Evolutionary conservation across 2,888 invertebrate genomes (phyloP), one percentile per base, ranked within the genome.

Genomic region (Parnassius orleans): DNA sequence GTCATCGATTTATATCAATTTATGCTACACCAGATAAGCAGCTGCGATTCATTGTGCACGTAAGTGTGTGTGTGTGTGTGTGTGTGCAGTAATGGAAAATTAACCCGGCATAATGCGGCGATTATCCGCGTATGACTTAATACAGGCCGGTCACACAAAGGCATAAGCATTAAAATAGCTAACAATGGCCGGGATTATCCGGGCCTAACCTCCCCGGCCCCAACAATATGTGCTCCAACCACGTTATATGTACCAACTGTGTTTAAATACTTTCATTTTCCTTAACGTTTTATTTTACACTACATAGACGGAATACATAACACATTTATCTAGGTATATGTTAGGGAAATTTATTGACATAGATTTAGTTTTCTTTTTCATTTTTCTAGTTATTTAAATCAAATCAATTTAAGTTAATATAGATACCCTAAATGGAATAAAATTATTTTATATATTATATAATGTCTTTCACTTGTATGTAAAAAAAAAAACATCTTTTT

Each of bases 81-180:
- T 65, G 72, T 72, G 76, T 81, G 84, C 51, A n/a, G 51, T 63
- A 63, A 87, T 84, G 87, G 85, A 86, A 90, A 90, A 90, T 90
- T 89, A 90, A 89, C 86, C 86, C 86, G 71, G 79, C 76, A 91
- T 90, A 90, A 90, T 87, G 80, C 86, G 72, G 77, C 87, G 90
- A 90, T 91, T 90, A 90, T 89, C 89, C 86, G 87, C 85, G 84
- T 90, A 90, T 86, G 86, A 89, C 82, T 90, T 88, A 89, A 90
- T 91, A 88, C 87, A 86, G 81, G 81, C 74, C 83, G 78, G 78
- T 79, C 80, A 72, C 79, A 90, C 89, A 90, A 90, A 83, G 80
- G 79, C 77, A 83, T 87, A 88, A 88, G 88, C 84, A 90, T 89
- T 86, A 88, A 89, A 88, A 89, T 89, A 88, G 83, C 81, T 86